A percentile compares a stretch with the other conserved stretches of the same genome.
Conservation (phyloP, 2,888 invertebrate genomes). For the Drosophila aldrichi region DNA sequence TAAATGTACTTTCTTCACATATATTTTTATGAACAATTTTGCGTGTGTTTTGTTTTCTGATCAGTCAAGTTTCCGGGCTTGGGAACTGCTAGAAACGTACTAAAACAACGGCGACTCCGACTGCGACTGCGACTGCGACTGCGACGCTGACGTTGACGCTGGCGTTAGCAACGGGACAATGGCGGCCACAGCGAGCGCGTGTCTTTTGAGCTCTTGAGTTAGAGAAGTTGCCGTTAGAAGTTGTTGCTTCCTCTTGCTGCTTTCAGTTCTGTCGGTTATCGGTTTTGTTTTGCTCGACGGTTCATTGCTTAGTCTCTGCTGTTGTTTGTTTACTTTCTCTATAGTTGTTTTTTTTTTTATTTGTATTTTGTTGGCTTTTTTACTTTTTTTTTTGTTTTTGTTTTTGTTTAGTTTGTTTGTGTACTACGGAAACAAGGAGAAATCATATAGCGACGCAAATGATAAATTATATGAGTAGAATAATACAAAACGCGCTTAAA, state of each 20-base stretch:
- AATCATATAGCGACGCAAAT: conserved; percentile 86
- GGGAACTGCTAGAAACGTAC: conserved; percentile 45
- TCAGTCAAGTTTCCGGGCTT: conserved; percentile 29
- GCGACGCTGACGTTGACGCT: conserved; percentile 14
- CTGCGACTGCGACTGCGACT: conserved; percentile 20
- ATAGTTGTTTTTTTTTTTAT: neutral
- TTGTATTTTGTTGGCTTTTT: conserved; percentile 20
- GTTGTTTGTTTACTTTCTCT: conserved; percentile 3
- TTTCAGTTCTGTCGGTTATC: neutral
- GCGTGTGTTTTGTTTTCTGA: conserved; percentile 3
- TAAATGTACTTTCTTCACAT: neutral
- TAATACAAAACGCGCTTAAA: conserved; percentile 86
- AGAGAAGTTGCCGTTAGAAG: conserved; percentile 14
- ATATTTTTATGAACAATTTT: neutral
- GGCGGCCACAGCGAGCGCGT: conserved; percentile 10
- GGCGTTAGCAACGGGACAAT: conserved; percentile 5
- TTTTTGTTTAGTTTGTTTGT: conserved; percentile 38
- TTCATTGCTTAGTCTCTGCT: conserved; percentile 5
- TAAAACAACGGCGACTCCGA: conserved; percentile 35
- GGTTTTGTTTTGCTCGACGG: conserved; percentile 15
- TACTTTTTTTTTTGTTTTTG: conserved; percentile 16
- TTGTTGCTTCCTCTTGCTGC: conserved; percentile 13
- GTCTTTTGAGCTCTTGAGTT: conserved; percentile 13
- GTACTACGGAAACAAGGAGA: conserved; percentile 85
- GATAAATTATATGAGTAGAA: conserved; percentile 86